Evolutionary conservation across 2,113 vertebrate genomes (phyloP).

Genomic region (Phasianus colchicus): DNA sequence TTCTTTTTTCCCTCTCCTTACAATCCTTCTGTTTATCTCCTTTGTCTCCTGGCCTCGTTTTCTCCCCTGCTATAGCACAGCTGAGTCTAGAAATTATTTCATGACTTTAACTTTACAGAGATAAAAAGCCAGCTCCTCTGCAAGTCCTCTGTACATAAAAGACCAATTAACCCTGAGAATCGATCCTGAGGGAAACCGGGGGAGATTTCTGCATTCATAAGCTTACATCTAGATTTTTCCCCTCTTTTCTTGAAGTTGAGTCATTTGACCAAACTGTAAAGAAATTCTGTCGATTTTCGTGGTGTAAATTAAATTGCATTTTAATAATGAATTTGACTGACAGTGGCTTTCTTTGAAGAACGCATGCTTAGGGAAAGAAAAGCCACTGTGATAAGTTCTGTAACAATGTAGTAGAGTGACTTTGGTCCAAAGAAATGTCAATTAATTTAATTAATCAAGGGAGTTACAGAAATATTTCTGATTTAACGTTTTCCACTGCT

Average conservation of each 20-base stretch:
- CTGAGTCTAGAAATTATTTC: background rate
- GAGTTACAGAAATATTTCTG: background rate
- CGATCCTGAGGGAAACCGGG: background rate
- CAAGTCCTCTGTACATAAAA: conserved; percentile 29
- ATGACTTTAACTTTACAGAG: conserved; percentile 2
- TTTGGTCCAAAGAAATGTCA: background rate
- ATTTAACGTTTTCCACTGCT: conserved; percentile 17
- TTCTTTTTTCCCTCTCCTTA: background rate
- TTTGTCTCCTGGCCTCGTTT: background rate
- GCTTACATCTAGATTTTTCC: background rate
- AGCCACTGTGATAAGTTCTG: background rate
- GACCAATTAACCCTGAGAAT: conserved; percentile 48
- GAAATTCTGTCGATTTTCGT: background rate
- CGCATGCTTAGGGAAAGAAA: background rate
- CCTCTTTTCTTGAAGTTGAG: background rate
- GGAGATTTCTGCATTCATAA: conserved; percentile 1
- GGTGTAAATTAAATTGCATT: conserved; percentile 20
- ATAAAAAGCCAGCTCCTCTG: background rate
- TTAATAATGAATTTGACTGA: background rate
- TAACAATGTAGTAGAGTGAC: background rate
- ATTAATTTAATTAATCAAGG: conserved; percentile 13
- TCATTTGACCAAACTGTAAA: background rate
- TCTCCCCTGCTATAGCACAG: background rate
- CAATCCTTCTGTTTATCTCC: background rate
- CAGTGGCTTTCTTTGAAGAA: conserved; percentile 6